Base-by-base conservation (phyloP, 2,113 vertebrate genomes). In the Condylura cristata region DNA sequence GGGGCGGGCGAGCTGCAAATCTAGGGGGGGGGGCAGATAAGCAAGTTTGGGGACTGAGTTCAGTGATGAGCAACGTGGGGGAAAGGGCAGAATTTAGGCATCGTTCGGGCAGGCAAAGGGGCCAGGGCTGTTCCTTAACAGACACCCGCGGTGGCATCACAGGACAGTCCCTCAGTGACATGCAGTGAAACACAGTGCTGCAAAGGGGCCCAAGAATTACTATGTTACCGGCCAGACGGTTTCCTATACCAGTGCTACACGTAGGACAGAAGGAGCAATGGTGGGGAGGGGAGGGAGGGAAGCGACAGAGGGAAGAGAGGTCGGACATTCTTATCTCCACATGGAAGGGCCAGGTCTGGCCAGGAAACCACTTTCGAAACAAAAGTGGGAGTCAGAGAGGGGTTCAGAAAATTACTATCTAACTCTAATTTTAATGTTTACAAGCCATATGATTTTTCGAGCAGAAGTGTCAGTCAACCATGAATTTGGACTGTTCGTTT, bases 301-400 rank as follows among this genome's bases (percentile, higher is more conserved):
- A n/a, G 16, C 6, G 5, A 22, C 8, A 72, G 58, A 32, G 4
- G 16, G 44, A 6, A 22, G 11, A 72, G 58, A 32, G 4, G 14
- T 13, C 2, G 3, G 20, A n/a, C 28, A 65, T 66, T 85, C 7
- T 51, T 86, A 56, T 56, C 63, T 51, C 70, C 58, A 92, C 82
- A 75, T 32, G 61, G 37, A 84, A 86, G 72, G 80, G 53, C 5
- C 8, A 34, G 46, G 37, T 61, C 24, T 28, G 7, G 18, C 30
- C 74, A 85, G 16, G 81, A 93, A 93, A 93, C 8, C 7, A 71
- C 22, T 74, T 65, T 46, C 83, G 51, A 24, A 82, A 92, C n/a
- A 90, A 70, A 5, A 70, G 30, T 3, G 82, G 46, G 51, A 65
- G 30, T 91, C 44, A 71, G 16, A 81, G n/a, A 76, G 18, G 48